Base-by-base conservation (phyloP, 2,113 vertebrate genomes). In the Pristiophorus japonicus region DNA sequence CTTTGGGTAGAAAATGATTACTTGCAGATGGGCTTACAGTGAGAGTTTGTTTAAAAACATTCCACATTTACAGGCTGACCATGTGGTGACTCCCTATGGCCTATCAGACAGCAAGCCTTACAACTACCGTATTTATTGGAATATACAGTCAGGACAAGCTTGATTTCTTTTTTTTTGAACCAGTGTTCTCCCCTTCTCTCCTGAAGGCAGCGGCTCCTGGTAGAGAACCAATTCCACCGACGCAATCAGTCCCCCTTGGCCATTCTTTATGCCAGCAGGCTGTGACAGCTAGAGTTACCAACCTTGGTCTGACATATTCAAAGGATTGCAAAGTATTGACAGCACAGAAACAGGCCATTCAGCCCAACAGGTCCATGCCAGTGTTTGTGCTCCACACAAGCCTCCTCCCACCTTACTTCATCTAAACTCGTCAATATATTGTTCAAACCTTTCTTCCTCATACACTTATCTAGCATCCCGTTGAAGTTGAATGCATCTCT, bases 21-120 rank as follows among this genome's bases (percentile, higher is more conserved):
- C 93, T 94, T 73, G 93, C 93, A 94, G 93, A 70, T 94, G 93
- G 93, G 10, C 93, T 94, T 70, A 94, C 66, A 73, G 93, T 70
- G 66, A 94, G 66, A 94, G 93, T 94, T 94, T 94, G 42, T 70
- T 92, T 91, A 63, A 91, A 62, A 63, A 59, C 88, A 92, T 92
- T 94, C 66, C 66, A 94, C 42, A 45, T 12, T 70, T 70, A 70
- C 45, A 70, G 93, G 24, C 27, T 1, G 12, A 70, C 66, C 93
- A 73, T 94, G 45, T 94, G 66, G 93, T 18, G 45, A 51, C 51
- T 94, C 93, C 66, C 93, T 30, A 70, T 4, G 93, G 93, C 66
- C 66, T 38, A 70, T 51, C 65, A 34, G 93, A 45, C 66, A 63
- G 88, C 88, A 92, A 5, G 59, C n/a, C 34, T 92, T 38, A 65